Percentiles rank a stretch among this genome's conserved stretches.
phyloP scores from a whole-genome alignment of 2,888 invertebrate genomes.

The Plagodis pulveraria region DNA sequence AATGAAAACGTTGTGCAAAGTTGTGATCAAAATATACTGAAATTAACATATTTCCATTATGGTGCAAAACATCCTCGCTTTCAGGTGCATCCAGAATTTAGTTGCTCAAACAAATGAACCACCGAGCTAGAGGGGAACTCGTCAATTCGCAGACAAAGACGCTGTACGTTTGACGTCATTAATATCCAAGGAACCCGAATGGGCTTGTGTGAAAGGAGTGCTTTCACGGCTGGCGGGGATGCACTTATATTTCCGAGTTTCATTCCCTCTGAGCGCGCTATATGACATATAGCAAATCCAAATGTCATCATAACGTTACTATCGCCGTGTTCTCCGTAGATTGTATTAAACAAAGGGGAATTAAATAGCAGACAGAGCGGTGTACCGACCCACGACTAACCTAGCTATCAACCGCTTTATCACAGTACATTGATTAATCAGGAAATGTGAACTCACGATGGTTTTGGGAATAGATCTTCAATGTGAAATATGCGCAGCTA shows the following conservation, averaged over 20 bases:
- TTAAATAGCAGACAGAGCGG: conserved; percentile 69
- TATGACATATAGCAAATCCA: conserved; percentile 52
- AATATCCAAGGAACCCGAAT: conserved; percentile 57
- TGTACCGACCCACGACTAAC: conserved; percentile 63
- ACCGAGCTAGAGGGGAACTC: conserved; percentile 39
- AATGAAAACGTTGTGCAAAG: conserved; percentile 11
- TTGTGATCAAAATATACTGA: conserved; percentile 11
- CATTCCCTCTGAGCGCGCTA: conserved; percentile 53
- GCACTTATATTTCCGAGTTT: conserved; percentile 69
- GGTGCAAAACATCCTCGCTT: conserved; percentile 4
- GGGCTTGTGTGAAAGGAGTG: conserved; percentile 46
- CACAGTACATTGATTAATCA: conserved; percentile 42
- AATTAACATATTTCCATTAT: conserved; percentile 11
- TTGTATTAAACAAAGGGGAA: conserved; percentile 72
- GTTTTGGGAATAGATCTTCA: no score
- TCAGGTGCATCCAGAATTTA: conserved; percentile 5
- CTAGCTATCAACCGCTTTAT: conserved; percentile 61
- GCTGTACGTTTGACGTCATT: conserved; percentile 56
- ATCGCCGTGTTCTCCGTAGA: conserved; percentile 65
- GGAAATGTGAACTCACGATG: neutral
- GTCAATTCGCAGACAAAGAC: conserved; percentile 61
- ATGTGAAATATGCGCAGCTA: no score
- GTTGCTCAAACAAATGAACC: conserved; percentile 48
- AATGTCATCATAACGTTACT: conserved; percentile 71
- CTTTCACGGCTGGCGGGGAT: conserved; percentile 50